Percentiles rank a stretch among this genome's conserved stretches.
Evolutionary conservation across 2,113 vertebrate genomes (phyloP).

Genomic region (Loxodonta africana): DNA sequence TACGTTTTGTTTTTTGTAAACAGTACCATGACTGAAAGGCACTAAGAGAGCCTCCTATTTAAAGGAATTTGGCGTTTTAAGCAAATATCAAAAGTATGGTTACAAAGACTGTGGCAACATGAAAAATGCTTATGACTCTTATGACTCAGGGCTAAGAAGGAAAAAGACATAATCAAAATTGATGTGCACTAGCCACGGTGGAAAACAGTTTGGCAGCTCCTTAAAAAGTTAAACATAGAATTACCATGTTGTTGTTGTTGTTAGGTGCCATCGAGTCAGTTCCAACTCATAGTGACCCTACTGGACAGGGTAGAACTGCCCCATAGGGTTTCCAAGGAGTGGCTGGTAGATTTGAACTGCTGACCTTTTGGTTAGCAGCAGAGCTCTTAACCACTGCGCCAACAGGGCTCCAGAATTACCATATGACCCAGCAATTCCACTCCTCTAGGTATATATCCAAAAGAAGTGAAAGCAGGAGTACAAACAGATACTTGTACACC

Average conservation of each 20-base stretch:
- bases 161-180: background rate
- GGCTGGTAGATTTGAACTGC: too few species aligned
- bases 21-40: background rate
- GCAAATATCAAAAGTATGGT: background rate
- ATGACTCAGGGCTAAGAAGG: background rate
- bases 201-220: background rate
- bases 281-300: too few species aligned
- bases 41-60: background rate
- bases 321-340: too few species aligned
- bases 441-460: background rate
- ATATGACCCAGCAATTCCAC: background rate
- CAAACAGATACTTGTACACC: background rate
- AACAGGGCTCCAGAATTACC: background rate
- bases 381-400: too few species aligned
- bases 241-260: background rate
- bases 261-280: too few species aligned
- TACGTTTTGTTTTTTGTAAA: background rate
- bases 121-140: background rate
- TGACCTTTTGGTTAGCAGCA: too few species aligned
- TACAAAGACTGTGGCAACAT: background rate
- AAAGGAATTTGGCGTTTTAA: conserved; percentile 14
- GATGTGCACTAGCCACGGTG: background rate
- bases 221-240: background rate
- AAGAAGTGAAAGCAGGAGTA: background rate
- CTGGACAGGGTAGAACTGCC: too few species aligned